Percentiles rank a stretch among this genome's conserved stretches.
Evolutionary conservation across 2,113 vertebrate genomes (phyloP).

Genomic region (Aphyosemion australe): DNA sequence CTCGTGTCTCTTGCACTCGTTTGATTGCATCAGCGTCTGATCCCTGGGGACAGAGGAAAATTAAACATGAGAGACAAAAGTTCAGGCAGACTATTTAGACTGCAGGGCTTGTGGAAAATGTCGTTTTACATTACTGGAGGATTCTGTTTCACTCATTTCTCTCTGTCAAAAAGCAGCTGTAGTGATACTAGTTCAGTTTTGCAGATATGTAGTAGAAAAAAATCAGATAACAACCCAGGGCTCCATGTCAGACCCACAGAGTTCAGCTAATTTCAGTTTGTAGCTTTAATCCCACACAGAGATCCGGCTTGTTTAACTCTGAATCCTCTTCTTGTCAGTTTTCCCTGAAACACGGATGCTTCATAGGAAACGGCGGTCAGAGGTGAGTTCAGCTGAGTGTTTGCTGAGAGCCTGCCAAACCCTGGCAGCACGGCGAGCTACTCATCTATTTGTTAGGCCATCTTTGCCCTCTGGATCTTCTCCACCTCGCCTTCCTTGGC

Average conservation of each 20-base stretch:
- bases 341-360: too few relatives aligned
- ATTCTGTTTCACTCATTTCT: slow-evolving; percentile 18
- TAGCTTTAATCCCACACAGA: too few relatives aligned
- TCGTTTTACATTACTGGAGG: background rate
- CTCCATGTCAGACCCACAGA: too few relatives aligned
- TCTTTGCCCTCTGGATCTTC: background rate
- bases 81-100: slow-evolving; percentile 17
- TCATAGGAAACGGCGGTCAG: background rate
- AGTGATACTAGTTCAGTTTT: background rate
- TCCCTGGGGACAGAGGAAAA: slow-evolving; percentile 2
- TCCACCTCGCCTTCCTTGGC: background rate
- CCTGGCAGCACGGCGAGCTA: background rate
- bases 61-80: slow-evolving; percentile 20
- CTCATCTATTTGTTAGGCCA: background rate
- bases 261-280: too few relatives aligned
- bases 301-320: too few relatives aligned
- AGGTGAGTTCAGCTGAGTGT: background rate
- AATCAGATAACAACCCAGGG: too few relatives aligned
- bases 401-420: background rate
- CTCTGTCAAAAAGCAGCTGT: slow-evolving; percentile 7
- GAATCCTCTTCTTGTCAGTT: too few relatives aligned
- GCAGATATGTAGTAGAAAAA: too few relatives aligned
- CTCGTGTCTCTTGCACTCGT: slow-evolving; percentile 2
- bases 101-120: slow-evolving; percentile 1
- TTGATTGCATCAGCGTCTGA: slow-evolving; percentile 19